Conservation (phyloP, 2,113 vertebrate genomes). For the Diadophis punctatus region DNA sequence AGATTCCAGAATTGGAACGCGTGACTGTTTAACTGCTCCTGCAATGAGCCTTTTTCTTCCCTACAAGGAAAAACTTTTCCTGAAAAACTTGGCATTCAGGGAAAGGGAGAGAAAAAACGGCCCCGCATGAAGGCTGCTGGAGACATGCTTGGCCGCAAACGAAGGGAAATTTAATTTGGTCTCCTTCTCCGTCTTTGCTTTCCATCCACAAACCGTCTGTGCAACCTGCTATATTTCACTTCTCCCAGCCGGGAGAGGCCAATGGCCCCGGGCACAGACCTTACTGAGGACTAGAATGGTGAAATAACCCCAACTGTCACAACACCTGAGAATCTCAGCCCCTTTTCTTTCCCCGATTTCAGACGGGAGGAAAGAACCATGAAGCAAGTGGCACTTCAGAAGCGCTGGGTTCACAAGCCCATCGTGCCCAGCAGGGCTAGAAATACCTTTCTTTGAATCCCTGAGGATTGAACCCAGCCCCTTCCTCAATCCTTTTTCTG, state of each 20-base stretch:
- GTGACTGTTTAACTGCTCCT: neutral
- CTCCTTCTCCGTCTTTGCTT: neutral
- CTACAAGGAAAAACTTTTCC: neutral
- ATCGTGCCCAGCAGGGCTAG: neutral
- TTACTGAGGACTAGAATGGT: neutral
- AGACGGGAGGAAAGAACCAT: neutral
- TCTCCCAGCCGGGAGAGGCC: neutral
- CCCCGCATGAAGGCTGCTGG: rapidly evolving
- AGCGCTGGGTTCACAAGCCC: neutral
- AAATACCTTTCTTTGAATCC: neutral
- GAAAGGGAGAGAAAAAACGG: neutral
- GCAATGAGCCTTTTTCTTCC: neutral
- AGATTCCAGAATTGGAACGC: neutral
- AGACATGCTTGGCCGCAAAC: neutral
- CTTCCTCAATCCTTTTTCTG: neutral
- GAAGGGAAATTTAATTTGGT: neutral
- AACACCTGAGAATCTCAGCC: neutral
- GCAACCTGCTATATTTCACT: neutral
- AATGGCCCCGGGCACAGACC: neutral
- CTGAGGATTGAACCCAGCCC: neutral
- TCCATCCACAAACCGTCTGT: neutral
- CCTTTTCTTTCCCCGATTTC: neutral
- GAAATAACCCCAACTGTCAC: neutral
- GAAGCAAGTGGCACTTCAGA: neutral
- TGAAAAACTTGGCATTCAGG: neutral